Base-by-base conservation (phyloP, 2,888 invertebrate species). In the Uropetala carovei region DNA sequence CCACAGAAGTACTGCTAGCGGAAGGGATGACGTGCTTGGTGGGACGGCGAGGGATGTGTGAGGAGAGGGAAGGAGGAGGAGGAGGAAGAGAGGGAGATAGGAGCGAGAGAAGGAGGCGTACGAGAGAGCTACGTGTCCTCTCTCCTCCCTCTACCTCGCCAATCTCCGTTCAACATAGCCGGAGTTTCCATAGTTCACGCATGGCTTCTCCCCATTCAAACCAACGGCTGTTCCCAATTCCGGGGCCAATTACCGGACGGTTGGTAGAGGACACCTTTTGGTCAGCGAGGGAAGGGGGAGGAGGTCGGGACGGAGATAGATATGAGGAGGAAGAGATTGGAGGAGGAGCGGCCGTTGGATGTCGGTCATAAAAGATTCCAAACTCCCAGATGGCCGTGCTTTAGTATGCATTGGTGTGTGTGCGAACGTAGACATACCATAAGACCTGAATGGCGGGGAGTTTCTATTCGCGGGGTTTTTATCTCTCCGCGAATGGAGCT, bases 21-120 rank as follows among this genome's bases (percentile, higher is more conserved):
- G 82, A 82, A 83, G 92, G 64, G 92, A 91, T 92, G 92, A 92
- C 92, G 92, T 92, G 93, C 92, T 91, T 86, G 84, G 92, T 30
- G 84, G 30, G 56, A 43, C 64, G 82, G 59, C 64, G 91, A 85
- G 57, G 86, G 30, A 58, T 58, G 81, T 27, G 92, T 64, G 86
- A n/a, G 60, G 89, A n/a, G 68, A 56, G n/a, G 43, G 81, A 43
- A 11, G 84, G 43, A 18, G 91, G 84, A n/a, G 68, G 60, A 16
- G 43, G 81, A 43, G 18, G 84, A 43, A 18, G 91, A 27, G 10
- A 22, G 82, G 68, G 92, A 81, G 43, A 84, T 84, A 85, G 92
- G n/a, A 27, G 93, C 93, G 93, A 93, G 93, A 94, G 94, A n/a
- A n/a, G n/a, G n/a, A n/a, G 94, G 94, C 94, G 93, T 93, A 93